A percentile compares a stretch with the other conserved stretches of the same genome.
Conservation (phyloP, 92 coral and sea anemone species). For the Palythoa grandis region DNA sequence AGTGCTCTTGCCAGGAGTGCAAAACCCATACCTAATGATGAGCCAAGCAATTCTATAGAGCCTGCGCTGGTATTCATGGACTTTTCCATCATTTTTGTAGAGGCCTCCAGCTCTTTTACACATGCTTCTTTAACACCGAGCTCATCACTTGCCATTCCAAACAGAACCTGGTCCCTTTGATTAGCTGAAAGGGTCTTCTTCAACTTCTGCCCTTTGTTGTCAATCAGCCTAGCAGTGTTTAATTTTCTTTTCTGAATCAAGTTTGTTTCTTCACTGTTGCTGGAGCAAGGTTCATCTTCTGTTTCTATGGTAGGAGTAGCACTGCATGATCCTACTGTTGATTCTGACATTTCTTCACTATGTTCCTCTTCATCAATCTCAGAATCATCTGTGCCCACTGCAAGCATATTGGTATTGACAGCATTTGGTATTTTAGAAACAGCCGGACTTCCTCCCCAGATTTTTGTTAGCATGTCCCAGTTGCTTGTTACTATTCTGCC, state of each 20-base stretch:
- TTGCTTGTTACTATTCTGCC: slow-evolving; percentile 29
- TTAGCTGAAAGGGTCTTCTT: slow-evolving; percentile 34
- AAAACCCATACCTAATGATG: slow-evolving; percentile 45
- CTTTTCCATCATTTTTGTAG: slow-evolving; percentile 38
- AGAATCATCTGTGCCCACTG: slow-evolving; percentile 18
- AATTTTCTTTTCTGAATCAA: slow-evolving; percentile 22
- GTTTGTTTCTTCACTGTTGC: slow-evolving; percentile 26
- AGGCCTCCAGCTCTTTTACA: slow-evolving; percentile 35
- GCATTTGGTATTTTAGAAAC: slow-evolving; percentile 32
- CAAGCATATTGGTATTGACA: slow-evolving; percentile 23
- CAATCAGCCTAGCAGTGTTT: slow-evolving; percentile 20
- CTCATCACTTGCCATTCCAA: slow-evolving; percentile 29
- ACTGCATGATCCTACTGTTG: slow-evolving; percentile 17
- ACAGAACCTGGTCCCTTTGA: slow-evolving; percentile 33
- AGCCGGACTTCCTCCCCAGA: slow-evolving; percentile 31
- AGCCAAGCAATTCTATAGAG: slow-evolving; percentile 43
- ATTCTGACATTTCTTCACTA: slow-evolving; percentile 17
- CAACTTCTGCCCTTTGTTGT: slow-evolving; percentile 26
- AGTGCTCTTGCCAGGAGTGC: slow-evolving; percentile 47
- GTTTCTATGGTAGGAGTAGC: slow-evolving; percentile 30
- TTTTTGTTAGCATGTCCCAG: slow-evolving; percentile 31
- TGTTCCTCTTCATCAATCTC: slow-evolving; percentile 29
- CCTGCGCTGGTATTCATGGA: slow-evolving; percentile 39
- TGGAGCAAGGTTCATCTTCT: slow-evolving; percentile 26
- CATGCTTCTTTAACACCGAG: slow-evolving; percentile 35